A percentile compares a stretch with the other conserved stretches of the same genome.
Conservation (phyloP, 2,113 vertebrate genomes). For the Galemys pyrenaicus region DNA sequence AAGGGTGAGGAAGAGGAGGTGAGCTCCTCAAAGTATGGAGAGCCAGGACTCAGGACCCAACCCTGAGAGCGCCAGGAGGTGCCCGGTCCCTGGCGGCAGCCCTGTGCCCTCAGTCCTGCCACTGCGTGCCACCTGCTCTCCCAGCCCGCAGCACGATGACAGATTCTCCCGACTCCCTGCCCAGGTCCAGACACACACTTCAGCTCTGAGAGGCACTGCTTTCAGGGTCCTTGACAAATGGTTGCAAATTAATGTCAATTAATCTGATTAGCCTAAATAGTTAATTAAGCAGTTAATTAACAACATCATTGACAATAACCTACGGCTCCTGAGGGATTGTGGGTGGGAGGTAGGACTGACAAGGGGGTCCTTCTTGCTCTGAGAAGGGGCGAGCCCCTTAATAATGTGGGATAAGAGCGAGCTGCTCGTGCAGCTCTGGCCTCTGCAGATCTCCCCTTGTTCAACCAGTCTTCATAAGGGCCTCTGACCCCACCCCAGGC, state of each 20-base stretch:
- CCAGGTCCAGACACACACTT: conserved; percentile 6
- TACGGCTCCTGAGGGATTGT: conserved; percentile 15
- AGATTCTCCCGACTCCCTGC: not conserved
- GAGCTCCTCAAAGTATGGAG: not conserved
- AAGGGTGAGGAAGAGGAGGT: not conserved
- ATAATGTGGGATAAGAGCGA: not conserved
- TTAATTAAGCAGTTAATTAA: conserved; percentile 79
- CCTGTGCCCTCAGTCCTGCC: not conserved
- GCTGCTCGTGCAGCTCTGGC: not conserved
- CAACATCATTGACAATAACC: conserved; percentile 72
- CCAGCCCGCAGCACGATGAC: not conserved
- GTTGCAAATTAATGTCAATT: conserved; percentile 79
- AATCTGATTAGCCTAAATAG: conserved; percentile 79
- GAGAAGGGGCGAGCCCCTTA: not conserved
- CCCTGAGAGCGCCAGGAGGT: not conserved
- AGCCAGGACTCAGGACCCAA: not conserved
- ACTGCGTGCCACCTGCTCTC: not conserved
- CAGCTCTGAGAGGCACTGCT: conserved; percentile 49
- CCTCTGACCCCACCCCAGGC: fast-evolving
- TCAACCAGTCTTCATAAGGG: not conserved
- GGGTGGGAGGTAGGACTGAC: conserved; percentile 32
- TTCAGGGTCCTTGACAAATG: conserved; percentile 78
- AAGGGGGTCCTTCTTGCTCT: not conserved
- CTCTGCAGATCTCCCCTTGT: not conserved
- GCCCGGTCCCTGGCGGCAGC: not conserved